Base-by-base conservation (phyloP, 2,888 invertebrate species). In the Luperina nickerlii region DNA sequence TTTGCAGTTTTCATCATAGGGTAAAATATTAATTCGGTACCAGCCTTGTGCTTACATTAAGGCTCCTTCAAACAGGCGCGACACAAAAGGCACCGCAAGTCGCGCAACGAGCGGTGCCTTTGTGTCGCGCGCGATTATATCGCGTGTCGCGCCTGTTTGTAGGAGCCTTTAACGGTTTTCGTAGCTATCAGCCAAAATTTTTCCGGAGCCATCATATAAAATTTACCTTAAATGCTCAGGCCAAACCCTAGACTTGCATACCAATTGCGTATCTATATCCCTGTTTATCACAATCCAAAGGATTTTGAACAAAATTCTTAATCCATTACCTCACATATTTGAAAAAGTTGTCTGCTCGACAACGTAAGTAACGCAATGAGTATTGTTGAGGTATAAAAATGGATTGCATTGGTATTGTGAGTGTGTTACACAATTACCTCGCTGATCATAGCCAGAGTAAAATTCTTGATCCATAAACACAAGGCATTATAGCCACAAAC, bases 1-100 rank as follows among this genome's bases (percentile, higher is more conserved):
- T 95, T 94, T 92, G 93, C 95, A 95, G 94, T 93, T 95, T 94
- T 91, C 90, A 82, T 83, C 82, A 88, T 86, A 89, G 87, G 85
- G 80, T 88, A 83, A 85, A 68, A 32, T 13, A 48, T 13, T 66
- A 32, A 74, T 81, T 81, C 7, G 3, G 5, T 24, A 62, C 2
- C 7, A 57, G 18, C 24, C 7, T 54, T 75, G n/a, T n/a, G n/a
- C n/a, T n/a, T n/a, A n/a, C n/a, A n/a, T n/a, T n/a, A n/a, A n/a
- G n/a, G n/a, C n/a, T n/a, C n/a, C n/a, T n/a, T n/a, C n/a, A n/a
- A n/a, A n/a, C n/a, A n/a, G n/a, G n/a, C n/a, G n/a, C n/a, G n/a
- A n/a, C n/a, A n/a, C n/a, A n/a, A n/a, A n/a, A n/a, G n/a, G n/a
- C n/a, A n/a, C n/a, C n/a, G n/a, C n/a, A n/a, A n/a, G n/a, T n/a